Base-by-base conservation (phyloP, 2,888 invertebrate genomes). In the Cryptus armator region DNA sequence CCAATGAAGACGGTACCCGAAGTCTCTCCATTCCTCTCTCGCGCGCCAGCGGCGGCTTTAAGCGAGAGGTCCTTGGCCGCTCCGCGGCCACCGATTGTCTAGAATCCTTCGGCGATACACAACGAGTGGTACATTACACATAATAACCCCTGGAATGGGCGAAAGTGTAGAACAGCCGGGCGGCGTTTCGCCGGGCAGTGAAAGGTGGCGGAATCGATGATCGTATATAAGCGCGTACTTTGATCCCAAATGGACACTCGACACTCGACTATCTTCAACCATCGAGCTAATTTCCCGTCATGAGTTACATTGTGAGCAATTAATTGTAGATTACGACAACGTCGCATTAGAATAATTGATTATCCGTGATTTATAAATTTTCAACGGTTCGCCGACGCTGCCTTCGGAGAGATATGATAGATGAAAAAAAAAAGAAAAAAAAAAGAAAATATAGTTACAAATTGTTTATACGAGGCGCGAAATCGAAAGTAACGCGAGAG, bases 191-290 rank as follows among this genome's bases (percentile, higher is more conserved):
- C 37, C 37, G 37, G 6, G 14, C 85, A 89, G 91, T 90, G 92
- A 92, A 92, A 92, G 93, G 93, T 92, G 91, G 92, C 91, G 90
- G 92, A 90, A 90, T 90, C 89, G 88, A 90, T 87, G 88, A 88
- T 89, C 89, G 89, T 93, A 93, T 93, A 93, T 92, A 93, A 93
- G 92, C 90, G 85, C 85, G 84, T 56, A 75, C 84, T 86, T 85
- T 56, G 76, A 86, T 87, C 83, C 84, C 87, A 85, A 83, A 85
- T 84, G 89, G 85, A 90, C 91, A 92, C 88, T 91, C 90, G 89
- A 90, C 89, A 89, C 84, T 89, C 87, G 88, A 79, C 83, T 10
- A 76, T 83, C 79, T 74, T 78, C 44, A 56, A 67, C 56, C 71
- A 64, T 44, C 72, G 32, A 53, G 51, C 24, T 7, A 32, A 51